Percentiles rank a stretch among this genome's conserved stretches.
Conservation (phyloP, 2,113 vertebrate genomes). For the Limanda limanda region DNA sequence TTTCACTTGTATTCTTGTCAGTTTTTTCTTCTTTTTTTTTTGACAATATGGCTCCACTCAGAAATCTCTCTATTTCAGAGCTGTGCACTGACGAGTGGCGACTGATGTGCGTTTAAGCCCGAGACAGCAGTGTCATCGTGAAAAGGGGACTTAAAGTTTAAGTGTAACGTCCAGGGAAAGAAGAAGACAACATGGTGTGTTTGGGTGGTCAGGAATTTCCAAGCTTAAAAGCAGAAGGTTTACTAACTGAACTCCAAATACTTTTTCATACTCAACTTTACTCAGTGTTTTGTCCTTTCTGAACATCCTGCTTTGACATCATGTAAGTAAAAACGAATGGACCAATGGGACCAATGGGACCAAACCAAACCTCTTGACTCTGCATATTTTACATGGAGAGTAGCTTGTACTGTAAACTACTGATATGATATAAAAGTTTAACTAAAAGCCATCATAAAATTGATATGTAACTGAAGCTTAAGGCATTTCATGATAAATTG, state of each 20-base stretch:
- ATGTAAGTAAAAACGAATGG: not conserved
- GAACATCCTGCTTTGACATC: not conserved
- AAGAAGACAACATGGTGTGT: not conserved
- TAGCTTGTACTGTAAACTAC: constrained; percentile 12
- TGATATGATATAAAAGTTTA: not conserved
- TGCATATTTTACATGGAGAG: not conserved
- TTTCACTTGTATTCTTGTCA: constrained; percentile 10
- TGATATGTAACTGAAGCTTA: not conserved
- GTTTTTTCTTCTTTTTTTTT: not conserved
- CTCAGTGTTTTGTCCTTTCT: not conserved
- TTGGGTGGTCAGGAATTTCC: not conserved
- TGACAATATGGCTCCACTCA: constrained; percentile 9
- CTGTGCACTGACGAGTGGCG: not conserved
- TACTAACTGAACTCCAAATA: not conserved
- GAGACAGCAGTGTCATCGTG: constrained; percentile 13
- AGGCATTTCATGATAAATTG: not conserved
- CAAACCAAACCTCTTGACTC: constrained; percentile 4
- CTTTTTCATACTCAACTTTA: not conserved
- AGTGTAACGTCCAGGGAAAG: not conserved
- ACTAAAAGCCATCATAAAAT: not conserved
- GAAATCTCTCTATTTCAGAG: constrained; percentile 14
- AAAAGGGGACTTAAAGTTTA: constrained; percentile 9
- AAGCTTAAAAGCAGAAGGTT: constrained; percentile 3
- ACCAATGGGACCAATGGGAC: too few relatives aligned
- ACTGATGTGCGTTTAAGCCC: constrained; percentile 37